A percentile compares a stretch with the other conserved stretches of the same genome.
Conservation (phyloP, 2,888 invertebrate genomes). For the Galerucella nymphaeae region DNA sequence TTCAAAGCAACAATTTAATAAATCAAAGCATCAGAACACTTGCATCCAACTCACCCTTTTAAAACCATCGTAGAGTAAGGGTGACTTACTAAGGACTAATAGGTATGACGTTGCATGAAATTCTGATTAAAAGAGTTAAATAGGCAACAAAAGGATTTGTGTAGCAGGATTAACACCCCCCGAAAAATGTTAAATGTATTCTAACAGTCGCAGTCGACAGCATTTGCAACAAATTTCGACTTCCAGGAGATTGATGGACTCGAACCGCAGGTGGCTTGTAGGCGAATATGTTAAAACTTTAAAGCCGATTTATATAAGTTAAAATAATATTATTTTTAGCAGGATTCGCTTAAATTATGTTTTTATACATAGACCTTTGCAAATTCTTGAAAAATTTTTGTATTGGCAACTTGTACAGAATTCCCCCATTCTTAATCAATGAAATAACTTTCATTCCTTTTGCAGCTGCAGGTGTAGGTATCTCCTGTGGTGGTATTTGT, state of each 20-base stretch:
- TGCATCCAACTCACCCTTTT: constrained; percentile 32
- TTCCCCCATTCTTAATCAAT: constrained; percentile 1
- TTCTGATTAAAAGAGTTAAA: constrained; percentile 64
- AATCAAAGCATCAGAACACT: constrained; percentile 33
- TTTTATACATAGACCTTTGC: too few relatives aligned
- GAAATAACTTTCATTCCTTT: constrained; percentile 44
- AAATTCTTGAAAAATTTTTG: too few relatives aligned
- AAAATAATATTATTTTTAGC: background rate
- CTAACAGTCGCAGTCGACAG: constrained; percentile 44
- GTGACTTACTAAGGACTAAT: constrained; percentile 56
- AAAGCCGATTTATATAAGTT: constrained; percentile 9
- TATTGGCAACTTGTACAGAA: too few relatives aligned
- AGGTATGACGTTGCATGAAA: constrained; percentile 64
- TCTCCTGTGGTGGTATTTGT: constrained; percentile 73
- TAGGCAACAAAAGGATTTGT: constrained; percentile 60
- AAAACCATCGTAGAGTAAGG: constrained; percentile 16
- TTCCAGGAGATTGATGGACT: constrained; percentile 59
- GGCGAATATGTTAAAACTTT: constrained; percentile 26
- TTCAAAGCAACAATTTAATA: constrained; percentile 39
- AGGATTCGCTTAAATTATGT: too few relatives aligned
- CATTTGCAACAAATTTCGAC: constrained; percentile 36
- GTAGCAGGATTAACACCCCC: constrained; percentile 59
- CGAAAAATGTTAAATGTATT: constrained; percentile 55
- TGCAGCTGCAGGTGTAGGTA: constrained; percentile 57
- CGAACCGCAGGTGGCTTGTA: constrained; percentile 60